Conservation (phyloP, 2,113 vertebrate species). For the Hirundichthys speculiger region DNA sequence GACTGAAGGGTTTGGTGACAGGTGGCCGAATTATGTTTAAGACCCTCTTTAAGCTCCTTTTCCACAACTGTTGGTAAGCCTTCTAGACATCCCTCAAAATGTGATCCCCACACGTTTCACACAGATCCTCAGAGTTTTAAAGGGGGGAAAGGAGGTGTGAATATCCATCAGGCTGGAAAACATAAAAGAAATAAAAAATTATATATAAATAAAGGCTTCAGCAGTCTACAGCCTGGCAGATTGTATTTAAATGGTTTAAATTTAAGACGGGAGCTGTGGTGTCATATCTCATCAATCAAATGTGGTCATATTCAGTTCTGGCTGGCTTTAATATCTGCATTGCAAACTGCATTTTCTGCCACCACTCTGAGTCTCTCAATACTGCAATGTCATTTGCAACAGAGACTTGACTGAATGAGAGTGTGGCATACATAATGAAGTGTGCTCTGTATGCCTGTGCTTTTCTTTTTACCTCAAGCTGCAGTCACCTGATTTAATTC, state of each 20-base stretch:
- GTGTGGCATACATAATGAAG: not conserved
- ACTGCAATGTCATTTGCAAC: not conserved
- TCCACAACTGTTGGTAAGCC: not conserved
- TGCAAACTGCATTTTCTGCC: not conserved
- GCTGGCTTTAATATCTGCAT: not conserved
- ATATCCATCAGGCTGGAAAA: too few species aligned
- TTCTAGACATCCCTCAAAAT: not conserved
- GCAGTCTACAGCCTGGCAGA: not conserved
- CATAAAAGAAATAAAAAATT: not conserved
- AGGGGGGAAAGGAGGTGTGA: too few species aligned
- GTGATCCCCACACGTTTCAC: not conserved
- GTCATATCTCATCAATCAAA: not conserved
- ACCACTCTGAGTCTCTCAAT: not conserved
- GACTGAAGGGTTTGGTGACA: slow-evolving; percentile 13
- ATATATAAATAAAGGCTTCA: not conserved
- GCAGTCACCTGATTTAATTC: not conserved
- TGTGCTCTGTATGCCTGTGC: not conserved
- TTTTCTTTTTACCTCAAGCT: not conserved
- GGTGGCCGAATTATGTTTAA: slow-evolving; percentile 14
- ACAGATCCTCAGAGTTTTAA: too few species aligned
- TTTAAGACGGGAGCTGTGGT: not conserved
- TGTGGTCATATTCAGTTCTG: not conserved
- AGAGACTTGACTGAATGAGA: not conserved
- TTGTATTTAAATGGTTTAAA: not conserved
- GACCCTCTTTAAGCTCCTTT: not conserved